phyloP scores from a whole-genome alignment of 2,797 vertebrate genomes.

The Phrynocephalus forsythii region DNA sequence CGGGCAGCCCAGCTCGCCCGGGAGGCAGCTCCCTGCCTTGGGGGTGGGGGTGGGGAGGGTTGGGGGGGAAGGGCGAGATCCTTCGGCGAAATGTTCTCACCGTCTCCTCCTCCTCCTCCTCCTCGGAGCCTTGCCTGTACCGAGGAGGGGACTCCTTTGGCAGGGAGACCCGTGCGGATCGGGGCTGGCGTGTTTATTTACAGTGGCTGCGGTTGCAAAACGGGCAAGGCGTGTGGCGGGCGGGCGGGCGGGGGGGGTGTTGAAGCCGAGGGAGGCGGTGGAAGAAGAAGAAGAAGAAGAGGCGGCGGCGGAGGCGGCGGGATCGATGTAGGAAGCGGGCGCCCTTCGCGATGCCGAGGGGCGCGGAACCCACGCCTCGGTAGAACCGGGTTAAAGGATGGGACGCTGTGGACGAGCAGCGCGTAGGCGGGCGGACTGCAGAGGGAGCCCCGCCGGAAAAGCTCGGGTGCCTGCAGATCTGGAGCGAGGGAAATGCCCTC shows the following conservation, averaged over 20 bases:
- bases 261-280: slow-evolving; percentile 57
- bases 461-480: not conserved
- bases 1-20: slow-evolving; percentile 37
- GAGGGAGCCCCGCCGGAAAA: not conserved
- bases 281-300: slow-evolving; percentile 45
- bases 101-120: not conserved
- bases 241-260: slow-evolving; percentile 35
- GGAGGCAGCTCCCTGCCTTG: slow-evolving; percentile 1
- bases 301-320: slow-evolving; percentile 66
- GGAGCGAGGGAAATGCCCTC: not conserved
- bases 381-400: no score
- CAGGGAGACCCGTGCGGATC: slow-evolving; percentile 18
- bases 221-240: slow-evolving; percentile 45
- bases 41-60: not conserved
- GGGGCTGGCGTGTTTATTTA: slow-evolving; percentile 8
- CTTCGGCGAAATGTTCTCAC: not conserved
- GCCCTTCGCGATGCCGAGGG: slow-evolving; percentile 46
- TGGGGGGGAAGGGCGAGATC: not conserved
- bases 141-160: no score
- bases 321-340: slow-evolving; percentile 88
- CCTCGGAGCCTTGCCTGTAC: not conserved
- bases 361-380: no score
- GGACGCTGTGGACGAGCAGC: not conserved
- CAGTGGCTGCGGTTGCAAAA: slow-evolving; percentile 54
- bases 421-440: not conserved